These are phyloP conservation scores for Ctenodactylus gundi DNA, from an alignment of 2,113 vertebrate genomes.

Conservation along the genomic window DNA sequence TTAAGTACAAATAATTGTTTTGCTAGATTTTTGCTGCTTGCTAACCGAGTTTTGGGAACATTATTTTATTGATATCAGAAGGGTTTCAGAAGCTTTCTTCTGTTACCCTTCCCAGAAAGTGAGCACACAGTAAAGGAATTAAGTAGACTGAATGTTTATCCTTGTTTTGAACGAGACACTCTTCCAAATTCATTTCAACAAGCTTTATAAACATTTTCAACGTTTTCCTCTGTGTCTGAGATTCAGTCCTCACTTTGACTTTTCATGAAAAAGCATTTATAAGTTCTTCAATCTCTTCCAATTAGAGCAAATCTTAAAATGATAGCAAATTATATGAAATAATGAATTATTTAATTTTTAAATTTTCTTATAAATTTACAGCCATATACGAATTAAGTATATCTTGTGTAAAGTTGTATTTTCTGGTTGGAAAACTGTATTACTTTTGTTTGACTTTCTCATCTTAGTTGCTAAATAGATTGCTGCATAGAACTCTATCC, in stretches of 20 bases:
- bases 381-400: background rate
- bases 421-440: background rate
- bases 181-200: background rate
- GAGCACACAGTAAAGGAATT: background rate
- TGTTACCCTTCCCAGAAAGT: background rate
- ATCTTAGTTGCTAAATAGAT: background rate
- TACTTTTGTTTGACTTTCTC: background rate
- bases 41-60: background rate
- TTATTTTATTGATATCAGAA: background rate
- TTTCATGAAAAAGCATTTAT: background rate
- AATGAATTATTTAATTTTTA: background rate
- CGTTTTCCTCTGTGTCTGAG: background rate
- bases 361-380: background rate
- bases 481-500: background rate
- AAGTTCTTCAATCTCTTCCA: background rate
- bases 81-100: background rate
- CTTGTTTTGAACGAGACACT: background rate
- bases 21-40: background rate
- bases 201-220: background rate
- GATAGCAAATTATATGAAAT: background rate
- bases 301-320: background rate
- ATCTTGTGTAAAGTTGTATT: background rate
- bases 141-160: background rate
- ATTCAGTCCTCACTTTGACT: background rate
- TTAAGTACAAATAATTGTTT: background rate